These are phyloP conservation scores for Petrocephalus microphthalmus DNA, from an alignment of 2,113 vertebrate species.

Conservation along the genomic window DNA sequence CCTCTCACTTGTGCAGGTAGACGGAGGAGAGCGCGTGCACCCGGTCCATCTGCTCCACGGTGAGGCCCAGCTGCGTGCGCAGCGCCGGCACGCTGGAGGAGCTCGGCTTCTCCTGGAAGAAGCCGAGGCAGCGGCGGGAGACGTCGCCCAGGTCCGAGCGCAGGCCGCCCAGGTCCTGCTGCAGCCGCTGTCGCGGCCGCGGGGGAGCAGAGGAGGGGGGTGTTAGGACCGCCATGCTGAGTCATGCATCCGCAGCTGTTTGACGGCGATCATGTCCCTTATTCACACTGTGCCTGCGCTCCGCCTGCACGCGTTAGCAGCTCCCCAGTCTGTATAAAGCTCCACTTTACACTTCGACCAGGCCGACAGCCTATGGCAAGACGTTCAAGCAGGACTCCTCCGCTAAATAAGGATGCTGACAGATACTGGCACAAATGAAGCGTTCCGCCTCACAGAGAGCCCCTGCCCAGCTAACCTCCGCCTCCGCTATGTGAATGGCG, in stretches of 20 bases:
- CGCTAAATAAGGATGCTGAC: neutral
- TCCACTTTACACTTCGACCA: neutral
- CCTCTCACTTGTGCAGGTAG: conserved; percentile 84
- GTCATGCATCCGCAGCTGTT: neutral
- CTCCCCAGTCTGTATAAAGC: neutral
- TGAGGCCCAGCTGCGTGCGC: conserved; percentile 74
- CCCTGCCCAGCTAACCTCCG: conserved; percentile 71
- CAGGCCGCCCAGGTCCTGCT: conserved; percentile 69
- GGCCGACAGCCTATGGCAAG: neutral
- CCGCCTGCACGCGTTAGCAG: neutral
- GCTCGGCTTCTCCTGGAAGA: conserved; percentile 77
- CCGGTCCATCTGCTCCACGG: conserved; percentile 77
- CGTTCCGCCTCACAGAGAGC: too few species aligned
- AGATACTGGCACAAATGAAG: neutral
- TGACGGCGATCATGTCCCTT: neutral
- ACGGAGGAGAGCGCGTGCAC: conserved; percentile 74
- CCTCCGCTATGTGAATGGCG: conserved; percentile 70
- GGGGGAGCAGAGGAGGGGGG: neutral
- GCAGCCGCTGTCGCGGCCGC: conserved; percentile 50
- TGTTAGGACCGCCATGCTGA: neutral
- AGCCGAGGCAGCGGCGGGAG: conserved; percentile 71
- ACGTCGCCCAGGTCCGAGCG: conserved; percentile 65
- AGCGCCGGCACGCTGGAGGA: conserved; percentile 70
- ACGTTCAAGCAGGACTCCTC: neutral
- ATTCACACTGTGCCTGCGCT: neutral